Evolutionary conservation across 30 jellyfish, hydroid and myxozoan genomes (phyloP), one percentile per base, ranked within the genome.

Genomic region (Hydra vulgaris): DNA sequence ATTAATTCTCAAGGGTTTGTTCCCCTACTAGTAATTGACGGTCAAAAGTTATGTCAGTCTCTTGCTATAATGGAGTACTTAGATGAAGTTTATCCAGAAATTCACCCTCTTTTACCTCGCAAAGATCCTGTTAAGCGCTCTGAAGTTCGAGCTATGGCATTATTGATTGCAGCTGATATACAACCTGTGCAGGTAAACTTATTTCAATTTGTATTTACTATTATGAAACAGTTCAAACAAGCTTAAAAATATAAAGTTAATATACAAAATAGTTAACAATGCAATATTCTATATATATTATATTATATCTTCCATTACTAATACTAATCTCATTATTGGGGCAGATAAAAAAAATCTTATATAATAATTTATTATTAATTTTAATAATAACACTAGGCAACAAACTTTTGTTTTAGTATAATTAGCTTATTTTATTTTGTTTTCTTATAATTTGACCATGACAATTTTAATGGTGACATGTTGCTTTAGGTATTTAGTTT

Each of bases 121-220:
- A 68, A 74, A 15, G 90, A 87, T 68, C 92, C 94, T 0, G 73
- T 86, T 56, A 86, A 87, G 73, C 77, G 83, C 53, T 81, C 94
- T 66, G 92, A 83, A 21, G 94, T 92, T 22, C 76, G 96, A 54
- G 77, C 88, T 15, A 40, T 92, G 88, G 87, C 94, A 0, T 21
- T 83, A 80, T 72, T 92, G 17, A 92, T 92, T 76, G 89, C 95
- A 53, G 95, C 98, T 15, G 98, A 92, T 84, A 92, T 92, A 20
- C 98, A 92, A 78, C 98, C 98, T 7, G 88, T 92, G 12, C 98
- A 92, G 89, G 98, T 92, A 20, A 25, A 76, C 61, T n/a, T n/a
- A n/a, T n/a, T n/a, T 12, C 19, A 1, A 52, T 75, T 81, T n/a
- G 17, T 22, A 24, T 25, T 74, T 74, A 20, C 40, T 12, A 56